Evolutionary conservation across 2,113 vertebrate genomes (phyloP).

Genomic region (Brachypodius melanocephalos): DNA sequence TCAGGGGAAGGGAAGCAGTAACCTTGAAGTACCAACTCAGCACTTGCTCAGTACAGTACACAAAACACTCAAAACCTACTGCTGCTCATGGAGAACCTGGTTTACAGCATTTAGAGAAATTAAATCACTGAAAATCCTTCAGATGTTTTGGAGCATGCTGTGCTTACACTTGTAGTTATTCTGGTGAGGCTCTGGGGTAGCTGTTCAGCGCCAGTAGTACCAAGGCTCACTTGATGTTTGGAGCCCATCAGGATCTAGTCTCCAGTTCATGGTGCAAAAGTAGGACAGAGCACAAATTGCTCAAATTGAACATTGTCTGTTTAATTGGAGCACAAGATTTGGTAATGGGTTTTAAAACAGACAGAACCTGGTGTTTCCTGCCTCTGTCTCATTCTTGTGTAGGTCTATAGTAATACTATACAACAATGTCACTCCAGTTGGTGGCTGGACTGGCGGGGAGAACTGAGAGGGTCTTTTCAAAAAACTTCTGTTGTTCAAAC

Average conservation of each 20-base stretch:
- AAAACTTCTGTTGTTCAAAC: background rate
- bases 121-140: background rate
- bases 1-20: background rate
- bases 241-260: background rate
- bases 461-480: background rate
- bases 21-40: background rate
- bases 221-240: background rate
- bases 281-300: background rate
- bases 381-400: background rate
- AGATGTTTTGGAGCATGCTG: background rate
- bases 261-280: background rate
- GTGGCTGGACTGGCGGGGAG: background rate
- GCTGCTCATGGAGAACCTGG: background rate
- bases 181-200: background rate
- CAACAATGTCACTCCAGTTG: fast-evolving
- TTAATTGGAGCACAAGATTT: background rate
- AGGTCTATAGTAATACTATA: background rate
- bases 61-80: background rate
- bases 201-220: background rate
- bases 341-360: background rate
- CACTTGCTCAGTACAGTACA: background rate
- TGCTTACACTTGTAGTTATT: background rate
- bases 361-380: background rate
- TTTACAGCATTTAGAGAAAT: background rate
- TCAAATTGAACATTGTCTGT: background rate